phyloP scores from a whole-genome alignment of 2,113 vertebrate genomes.

The Ammospiza caudacuta region DNA sequence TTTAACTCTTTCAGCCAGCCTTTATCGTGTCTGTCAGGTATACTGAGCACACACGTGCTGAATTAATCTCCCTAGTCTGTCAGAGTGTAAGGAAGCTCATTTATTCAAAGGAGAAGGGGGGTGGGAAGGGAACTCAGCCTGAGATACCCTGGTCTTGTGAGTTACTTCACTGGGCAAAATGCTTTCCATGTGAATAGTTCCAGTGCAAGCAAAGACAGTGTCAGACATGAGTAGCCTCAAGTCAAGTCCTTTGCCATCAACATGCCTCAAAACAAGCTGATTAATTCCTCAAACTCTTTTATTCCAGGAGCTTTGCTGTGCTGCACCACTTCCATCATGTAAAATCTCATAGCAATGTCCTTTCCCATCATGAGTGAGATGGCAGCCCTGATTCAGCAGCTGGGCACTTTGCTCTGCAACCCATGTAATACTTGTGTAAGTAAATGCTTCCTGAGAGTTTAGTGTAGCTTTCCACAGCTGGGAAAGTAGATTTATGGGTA shows the following conservation, averaged over 20 bases:
- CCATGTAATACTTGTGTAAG: background rate
- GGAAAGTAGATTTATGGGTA: background rate
- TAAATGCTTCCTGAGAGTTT: background rate
- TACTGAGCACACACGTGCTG: conserved; percentile 20
- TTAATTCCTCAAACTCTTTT: background rate
- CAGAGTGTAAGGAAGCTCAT: conserved; percentile 43
- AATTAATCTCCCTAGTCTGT: conserved; percentile 63
- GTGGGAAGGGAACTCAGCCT: background rate
- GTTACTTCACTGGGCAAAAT: conserved; percentile 8
- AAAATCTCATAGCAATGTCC: background rate
- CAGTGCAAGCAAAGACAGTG: background rate
- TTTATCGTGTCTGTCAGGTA: conserved; percentile 62
- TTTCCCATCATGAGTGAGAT: background rate
- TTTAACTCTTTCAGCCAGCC: conserved; percentile 47
- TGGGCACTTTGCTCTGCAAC: background rate
- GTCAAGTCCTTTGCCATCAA: conserved; percentile 10
- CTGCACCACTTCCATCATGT: background rate
- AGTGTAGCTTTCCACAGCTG: background rate
- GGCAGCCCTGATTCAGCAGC: background rate
- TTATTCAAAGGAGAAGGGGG: conserved; percentile 23
- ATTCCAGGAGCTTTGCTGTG: conserved; percentile 2
- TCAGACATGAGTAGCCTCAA: background rate
- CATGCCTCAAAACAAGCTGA: background rate
- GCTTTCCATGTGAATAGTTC: background rate
- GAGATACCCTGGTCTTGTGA: background rate